These are phyloP conservation scores for Heterohyrax brucei DNA, from an alignment of 2,797 vertebrate genomes.

Conservation along the genomic window DNA sequence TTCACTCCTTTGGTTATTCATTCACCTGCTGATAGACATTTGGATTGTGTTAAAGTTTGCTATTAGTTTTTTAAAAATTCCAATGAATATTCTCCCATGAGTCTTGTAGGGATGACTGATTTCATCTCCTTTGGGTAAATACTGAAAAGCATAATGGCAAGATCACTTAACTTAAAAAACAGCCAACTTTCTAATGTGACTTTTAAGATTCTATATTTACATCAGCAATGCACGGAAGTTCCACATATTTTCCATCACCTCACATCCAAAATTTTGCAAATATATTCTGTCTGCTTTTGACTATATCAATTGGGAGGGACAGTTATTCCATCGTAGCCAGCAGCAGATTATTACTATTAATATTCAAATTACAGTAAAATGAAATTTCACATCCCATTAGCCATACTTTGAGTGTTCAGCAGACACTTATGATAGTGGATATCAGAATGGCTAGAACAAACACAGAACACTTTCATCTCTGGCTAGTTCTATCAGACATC, in stretches of 20 bases:
- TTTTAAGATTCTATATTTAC: neutral
- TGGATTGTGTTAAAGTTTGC: neutral
- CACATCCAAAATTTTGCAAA: neutral
- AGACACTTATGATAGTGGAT: neutral
- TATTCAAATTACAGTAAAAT: slow-evolving; percentile 51
- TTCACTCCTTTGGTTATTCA: neutral
- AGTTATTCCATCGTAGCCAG: neutral
- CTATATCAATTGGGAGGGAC: neutral
- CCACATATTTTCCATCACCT: neutral
- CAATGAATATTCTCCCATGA: neutral
- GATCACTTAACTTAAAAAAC: too few species aligned
- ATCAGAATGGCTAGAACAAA: neutral
- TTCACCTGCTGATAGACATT: neutral
- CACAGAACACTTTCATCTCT: neutral
- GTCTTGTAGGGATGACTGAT: neutral
- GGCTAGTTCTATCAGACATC: neutral
- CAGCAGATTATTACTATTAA: neutral
- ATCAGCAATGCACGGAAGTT: neutral
- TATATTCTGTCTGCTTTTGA: neutral
- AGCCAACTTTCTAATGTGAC: neutral
- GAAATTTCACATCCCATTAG: slow-evolving; percentile 8
- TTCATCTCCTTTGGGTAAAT: neutral
- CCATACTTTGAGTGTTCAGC: neutral
- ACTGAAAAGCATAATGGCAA: too few species aligned
- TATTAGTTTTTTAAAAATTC: neutral